A percentile compares a stretch with the other conserved stretches of the same genome.
Evolutionary conservation across 1,140 invertebrate genomes (phyloP).

Genomic region (Caenorhabditis latens): DNA sequence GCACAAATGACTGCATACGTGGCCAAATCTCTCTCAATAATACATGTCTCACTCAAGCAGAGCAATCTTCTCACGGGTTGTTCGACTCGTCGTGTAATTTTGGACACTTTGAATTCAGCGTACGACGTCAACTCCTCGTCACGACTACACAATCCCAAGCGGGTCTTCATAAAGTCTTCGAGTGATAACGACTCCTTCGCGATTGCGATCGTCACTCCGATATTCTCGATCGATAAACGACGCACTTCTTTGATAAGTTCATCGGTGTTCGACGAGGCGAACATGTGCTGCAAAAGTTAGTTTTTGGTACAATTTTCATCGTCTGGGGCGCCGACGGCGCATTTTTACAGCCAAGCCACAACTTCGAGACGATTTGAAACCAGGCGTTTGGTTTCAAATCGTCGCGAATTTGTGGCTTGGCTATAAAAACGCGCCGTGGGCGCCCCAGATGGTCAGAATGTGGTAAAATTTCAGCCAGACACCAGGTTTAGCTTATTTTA

Average conservation of each 20-base stretch:
- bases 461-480: no score
- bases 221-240: conserved; percentile 85
- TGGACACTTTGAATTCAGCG: conserved; percentile 91
- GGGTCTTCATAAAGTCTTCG: conserved; percentile 87
- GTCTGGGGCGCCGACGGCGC: background rate
- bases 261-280: conserved; percentile 87
- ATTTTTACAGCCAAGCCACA: no score
- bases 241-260: conserved; percentile 88
- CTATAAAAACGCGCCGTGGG: no score
- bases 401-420: no score
- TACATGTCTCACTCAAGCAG: conserved; percentile 91
- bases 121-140: conserved; percentile 91
- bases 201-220: conserved; percentile 88
- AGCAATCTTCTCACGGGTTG: conserved; percentile 81
- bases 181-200: conserved; percentile 86
- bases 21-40: conserved; percentile 94
- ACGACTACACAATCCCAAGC: conserved; percentile 90
- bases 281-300: conserved; percentile 83
- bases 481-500: no score
- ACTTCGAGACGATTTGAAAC: no score
- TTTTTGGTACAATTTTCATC: background rate
- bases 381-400: no score
- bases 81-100: conserved; percentile 84
- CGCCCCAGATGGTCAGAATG: no score
- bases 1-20: conserved; percentile 92